Percentiles rank a stretch among this genome's conserved stretches.
Evolutionary conservation across 2,113 vertebrate species (phyloP).

Genomic region (Variabilichromis moorii): DNA sequence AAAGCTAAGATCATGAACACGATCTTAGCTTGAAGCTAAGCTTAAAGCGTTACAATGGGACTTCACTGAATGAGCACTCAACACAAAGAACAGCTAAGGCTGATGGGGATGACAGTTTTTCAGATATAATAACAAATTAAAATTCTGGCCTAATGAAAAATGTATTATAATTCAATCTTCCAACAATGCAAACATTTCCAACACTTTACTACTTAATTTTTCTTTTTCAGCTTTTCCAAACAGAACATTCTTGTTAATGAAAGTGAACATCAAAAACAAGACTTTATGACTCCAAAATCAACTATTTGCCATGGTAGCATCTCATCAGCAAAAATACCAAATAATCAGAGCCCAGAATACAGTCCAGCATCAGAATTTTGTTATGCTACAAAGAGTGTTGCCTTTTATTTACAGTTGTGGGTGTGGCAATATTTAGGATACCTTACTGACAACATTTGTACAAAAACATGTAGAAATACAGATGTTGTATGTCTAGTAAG

Average conservation of each 20-base stretch:
- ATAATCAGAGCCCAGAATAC: neutral
- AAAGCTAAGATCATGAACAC: neutral
- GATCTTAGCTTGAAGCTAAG: neutral
- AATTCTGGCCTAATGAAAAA: neutral
- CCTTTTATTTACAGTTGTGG: neutral
- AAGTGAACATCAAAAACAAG: neutral
- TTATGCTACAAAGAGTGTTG: neutral
- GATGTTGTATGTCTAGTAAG: neutral
- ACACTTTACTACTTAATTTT: neutral
- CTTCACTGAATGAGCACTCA: neutral
- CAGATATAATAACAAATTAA: neutral
- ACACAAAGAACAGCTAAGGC: neutral
- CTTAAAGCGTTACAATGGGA: neutral
- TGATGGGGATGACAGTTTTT: neutral
- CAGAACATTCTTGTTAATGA: neutral
- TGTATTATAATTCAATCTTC: neutral
- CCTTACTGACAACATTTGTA: neutral
- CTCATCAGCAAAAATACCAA: neutral
- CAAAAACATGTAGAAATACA: neutral
- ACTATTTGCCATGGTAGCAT: neutral
- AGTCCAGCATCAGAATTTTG: neutral
- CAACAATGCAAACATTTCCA: neutral
- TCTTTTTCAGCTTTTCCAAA: neutral
- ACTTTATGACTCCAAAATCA: neutral
- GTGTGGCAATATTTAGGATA: neutral